Evolutionary conservation across 2,113 vertebrate species (phyloP).

Genomic region (Zapus hudsonius): DNA sequence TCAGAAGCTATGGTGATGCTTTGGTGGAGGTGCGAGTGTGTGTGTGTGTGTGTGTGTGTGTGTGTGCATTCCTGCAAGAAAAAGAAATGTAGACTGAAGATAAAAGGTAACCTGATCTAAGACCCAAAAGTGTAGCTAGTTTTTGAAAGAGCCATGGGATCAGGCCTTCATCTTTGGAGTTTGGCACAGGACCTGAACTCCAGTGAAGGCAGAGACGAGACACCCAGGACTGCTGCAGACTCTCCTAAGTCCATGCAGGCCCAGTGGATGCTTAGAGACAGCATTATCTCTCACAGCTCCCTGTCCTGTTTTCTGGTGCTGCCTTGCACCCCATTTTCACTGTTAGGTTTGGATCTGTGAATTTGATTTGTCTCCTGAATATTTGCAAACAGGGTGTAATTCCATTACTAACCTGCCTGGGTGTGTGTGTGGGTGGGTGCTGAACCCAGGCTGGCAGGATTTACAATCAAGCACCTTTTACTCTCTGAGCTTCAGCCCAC

Average conservation of each 20-base stretch:
- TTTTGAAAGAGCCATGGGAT: background rate
- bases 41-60: background rate
- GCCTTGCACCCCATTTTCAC: background rate
- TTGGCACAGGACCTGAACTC: background rate
- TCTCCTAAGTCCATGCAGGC: too few species aligned
- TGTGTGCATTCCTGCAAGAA: background rate
- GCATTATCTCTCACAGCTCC: background rate
- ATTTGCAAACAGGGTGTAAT: background rate
- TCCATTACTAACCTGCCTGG: background rate
- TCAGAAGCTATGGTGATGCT: background rate
- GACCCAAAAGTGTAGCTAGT: background rate
- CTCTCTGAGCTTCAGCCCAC: too few species aligned
- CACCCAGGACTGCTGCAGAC: background rate
- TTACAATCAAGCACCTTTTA: too few species aligned
- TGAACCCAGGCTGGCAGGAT: too few species aligned
- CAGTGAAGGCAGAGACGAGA: slow-evolving; percentile 11
- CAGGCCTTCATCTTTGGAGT: background rate
- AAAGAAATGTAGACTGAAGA: background rate
- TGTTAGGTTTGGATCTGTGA: background rate
- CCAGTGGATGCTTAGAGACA: background rate
- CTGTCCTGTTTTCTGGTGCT: background rate
- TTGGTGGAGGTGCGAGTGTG: background rate
- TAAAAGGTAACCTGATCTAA: background rate
- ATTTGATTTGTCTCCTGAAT: background rate
- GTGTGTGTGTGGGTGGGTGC: background rate